A percentile compares a stretch with the other conserved stretches of the same genome.
phyloP scores from a whole-genome alignment of 2,113 vertebrate species.

The Sorex fumeus region DNA sequence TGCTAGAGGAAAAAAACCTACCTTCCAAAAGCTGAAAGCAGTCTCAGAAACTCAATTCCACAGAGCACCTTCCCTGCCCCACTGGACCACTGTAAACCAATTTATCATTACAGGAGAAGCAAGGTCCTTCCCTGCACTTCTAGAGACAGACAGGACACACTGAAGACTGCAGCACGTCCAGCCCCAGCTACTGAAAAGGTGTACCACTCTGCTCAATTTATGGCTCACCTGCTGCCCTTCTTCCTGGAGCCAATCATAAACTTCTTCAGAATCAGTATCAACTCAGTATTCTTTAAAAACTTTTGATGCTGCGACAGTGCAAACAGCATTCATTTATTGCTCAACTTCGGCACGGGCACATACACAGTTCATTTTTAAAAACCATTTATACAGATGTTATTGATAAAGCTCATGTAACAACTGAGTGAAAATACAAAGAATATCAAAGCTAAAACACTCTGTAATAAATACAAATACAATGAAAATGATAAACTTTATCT shows the following conservation, averaged over 20 bases:
- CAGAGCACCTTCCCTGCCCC: no score
- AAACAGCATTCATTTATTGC: conserved; percentile 98
- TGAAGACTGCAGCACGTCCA: not conserved
- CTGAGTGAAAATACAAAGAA: conserved; percentile 92
- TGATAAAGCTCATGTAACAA: conserved; percentile 96
- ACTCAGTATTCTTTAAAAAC: conserved; percentile 89
- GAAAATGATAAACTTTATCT: conserved; percentile 89
- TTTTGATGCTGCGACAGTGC: conserved; percentile 93
- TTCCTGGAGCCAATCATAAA: not conserved
- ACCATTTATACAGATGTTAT: conserved; percentile 94
- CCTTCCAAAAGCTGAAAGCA: not conserved
- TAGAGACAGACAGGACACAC: not conserved
- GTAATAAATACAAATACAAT: conserved; percentile 96
- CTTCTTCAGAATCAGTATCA: conserved; percentile 61
- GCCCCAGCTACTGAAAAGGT: not conserved
- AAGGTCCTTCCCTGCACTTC: not conserved
- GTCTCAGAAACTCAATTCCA: not conserved
- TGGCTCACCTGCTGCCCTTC: not conserved
- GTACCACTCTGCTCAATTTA: not conserved
- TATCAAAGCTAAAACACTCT: conserved; percentile 92
- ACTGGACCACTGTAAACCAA: no score
- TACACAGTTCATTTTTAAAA: conserved; percentile 90
- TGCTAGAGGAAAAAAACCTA: not conserved
- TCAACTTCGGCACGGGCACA: conserved; percentile 94
- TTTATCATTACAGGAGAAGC: not conserved